Percentiles rank a stretch among this genome's conserved stretches.
phyloP scores from a whole-genome alignment of 1,140 invertebrate genomes.

The Apis laboriosa region DNA sequence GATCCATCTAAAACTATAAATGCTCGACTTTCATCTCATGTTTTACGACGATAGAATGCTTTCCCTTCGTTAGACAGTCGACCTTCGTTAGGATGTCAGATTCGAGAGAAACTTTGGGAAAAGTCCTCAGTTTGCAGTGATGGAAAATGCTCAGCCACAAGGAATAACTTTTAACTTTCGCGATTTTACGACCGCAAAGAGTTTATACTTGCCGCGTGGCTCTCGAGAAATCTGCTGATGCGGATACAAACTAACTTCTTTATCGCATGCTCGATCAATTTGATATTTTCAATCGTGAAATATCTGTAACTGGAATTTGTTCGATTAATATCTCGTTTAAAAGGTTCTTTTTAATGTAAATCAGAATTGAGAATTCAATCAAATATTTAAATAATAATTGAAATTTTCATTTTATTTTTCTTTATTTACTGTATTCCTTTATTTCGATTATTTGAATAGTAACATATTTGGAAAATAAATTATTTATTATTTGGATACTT shows the following conservation, averaged over 20 bases:
- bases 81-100: conserved; percentile 10
- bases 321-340: neutral
- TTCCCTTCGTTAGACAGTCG: conserved; percentile 48
- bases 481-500: no score
- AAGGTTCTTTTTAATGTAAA: no score
- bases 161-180: conserved; percentile 40
- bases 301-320: neutral
- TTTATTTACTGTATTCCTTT: no score
- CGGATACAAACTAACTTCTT: conserved; percentile 19
- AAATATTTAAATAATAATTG: no score
- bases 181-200: conserved; percentile 46
- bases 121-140: conserved; percentile 15
- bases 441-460: no score
- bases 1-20: no score
- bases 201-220: conserved; percentile 32
- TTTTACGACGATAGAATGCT: conserved; percentile 39
- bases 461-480: no score
- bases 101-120: conserved; percentile 6
- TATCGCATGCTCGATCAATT: conserved; percentile 31
- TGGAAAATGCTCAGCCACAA: conserved; percentile 8
- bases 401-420: no score
- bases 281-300: neutral
- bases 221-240: conserved; percentile 23
- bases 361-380: no score
- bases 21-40: no score